phyloP scores from a whole-genome alignment of 2,797 vertebrate species.

The Glossophaga mutica region DNA sequence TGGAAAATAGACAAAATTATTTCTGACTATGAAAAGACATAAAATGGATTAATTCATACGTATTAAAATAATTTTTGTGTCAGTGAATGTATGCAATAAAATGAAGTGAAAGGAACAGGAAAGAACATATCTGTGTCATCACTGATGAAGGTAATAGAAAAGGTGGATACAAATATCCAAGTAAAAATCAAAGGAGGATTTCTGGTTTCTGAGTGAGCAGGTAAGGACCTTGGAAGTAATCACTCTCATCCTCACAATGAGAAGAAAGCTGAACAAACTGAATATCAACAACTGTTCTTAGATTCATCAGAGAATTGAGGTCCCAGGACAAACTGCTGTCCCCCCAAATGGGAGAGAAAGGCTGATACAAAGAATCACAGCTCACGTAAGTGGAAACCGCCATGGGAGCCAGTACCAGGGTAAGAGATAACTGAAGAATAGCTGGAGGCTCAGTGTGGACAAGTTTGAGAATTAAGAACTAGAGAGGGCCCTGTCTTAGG shows the following conservation, averaged over 20 bases:
- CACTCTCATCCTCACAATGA: background rate
- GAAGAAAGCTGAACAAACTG: background rate
- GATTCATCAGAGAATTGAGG: background rate
- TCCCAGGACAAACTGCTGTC: background rate
- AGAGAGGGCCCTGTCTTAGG: background rate
- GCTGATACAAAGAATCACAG: background rate
- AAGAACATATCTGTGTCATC: background rate
- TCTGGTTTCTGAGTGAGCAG: background rate
- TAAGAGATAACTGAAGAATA: background rate
- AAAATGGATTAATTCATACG: background rate
- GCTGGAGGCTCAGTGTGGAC: background rate
- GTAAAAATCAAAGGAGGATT: background rate
- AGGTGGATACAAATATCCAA: background rate
- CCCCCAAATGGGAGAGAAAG: background rate
- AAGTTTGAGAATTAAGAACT: background rate
- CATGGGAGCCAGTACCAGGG: background rate
- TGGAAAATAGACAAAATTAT: conserved; percentile 2
- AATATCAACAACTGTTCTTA: background rate
- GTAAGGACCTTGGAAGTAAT: background rate
- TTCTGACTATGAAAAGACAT: background rate
- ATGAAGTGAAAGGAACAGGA: conserved; percentile 30
- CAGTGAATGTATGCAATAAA: background rate
- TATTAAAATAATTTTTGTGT: conserved; percentile 27
- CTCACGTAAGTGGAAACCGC: background rate
- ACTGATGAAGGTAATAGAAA: background rate